Conservation (phyloP, 2,888 invertebrate genomes). For the Euproctis similis region DNA sequence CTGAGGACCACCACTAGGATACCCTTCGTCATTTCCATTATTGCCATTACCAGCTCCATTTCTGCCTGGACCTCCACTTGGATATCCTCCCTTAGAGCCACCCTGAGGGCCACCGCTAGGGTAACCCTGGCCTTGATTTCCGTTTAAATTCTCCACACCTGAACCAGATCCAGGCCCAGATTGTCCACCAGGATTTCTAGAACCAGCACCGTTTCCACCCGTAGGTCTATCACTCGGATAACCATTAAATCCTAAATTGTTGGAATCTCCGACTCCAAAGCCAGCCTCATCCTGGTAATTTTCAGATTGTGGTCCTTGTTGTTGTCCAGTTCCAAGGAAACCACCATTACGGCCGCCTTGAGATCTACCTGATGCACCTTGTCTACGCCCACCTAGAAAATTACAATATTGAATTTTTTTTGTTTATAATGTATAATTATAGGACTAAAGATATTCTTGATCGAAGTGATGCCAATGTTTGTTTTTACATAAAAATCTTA, state of each 20-base stretch:
- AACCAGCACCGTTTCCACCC: slow-evolving; percentile 23
- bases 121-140: slow-evolving; percentile 17
- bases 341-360: slow-evolving; percentile 37
- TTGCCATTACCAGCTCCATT: not conserved
- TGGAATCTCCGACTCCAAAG: slow-evolving; percentile 20
- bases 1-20: slow-evolving; percentile 21
- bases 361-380: slow-evolving; percentile 25
- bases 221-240: slow-evolving; percentile 36
- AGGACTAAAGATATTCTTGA: no score
- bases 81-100: slow-evolving; percentile 5
- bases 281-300: slow-evolving; percentile 26
- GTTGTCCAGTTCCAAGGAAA: slow-evolving; percentile 23
- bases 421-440: no score
- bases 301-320: slow-evolving; percentile 14
- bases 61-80: slow-evolving; percentile 12
- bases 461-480: no score
- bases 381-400: no score
- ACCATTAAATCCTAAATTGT: slow-evolving; percentile 20
- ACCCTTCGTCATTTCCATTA: slow-evolving; percentile 14
- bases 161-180: slow-evolving; percentile 7
- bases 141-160: slow-evolving; percentile 11
- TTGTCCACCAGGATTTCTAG: slow-evolving; percentile 6
- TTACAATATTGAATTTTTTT: no score
- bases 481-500: no score
- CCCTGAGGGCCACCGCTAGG: slow-evolving; percentile 5